phyloP scores from a whole-genome alignment of 2,113 vertebrate genomes.

The Odocoileus virginianus region DNA sequence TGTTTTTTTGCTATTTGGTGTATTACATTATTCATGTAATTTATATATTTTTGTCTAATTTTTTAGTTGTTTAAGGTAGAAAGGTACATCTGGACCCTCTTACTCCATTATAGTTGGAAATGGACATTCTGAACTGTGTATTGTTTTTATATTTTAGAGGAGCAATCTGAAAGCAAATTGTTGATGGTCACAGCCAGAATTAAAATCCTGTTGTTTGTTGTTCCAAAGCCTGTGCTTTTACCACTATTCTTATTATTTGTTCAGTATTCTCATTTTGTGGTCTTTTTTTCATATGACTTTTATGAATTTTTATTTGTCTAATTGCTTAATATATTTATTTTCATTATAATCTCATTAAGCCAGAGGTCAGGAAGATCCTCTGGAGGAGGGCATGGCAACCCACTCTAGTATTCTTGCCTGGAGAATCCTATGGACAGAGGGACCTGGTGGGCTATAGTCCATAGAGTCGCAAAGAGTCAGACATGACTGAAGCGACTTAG shows the following conservation, averaged over 20 bases:
- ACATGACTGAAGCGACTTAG: neutral
- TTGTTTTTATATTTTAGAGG: neutral
- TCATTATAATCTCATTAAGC: constrained; percentile 37
- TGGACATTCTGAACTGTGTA: neutral
- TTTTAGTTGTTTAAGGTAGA: neutral
- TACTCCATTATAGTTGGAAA: neutral
- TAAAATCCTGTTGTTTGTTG: neutral
- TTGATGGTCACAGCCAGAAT: neutral
- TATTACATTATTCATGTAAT: neutral
- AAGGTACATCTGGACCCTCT: neutral
- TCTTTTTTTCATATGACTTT: neutral
- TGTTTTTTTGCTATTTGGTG: neutral
- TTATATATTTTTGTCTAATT: neutral
- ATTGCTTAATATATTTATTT: constrained; percentile 37
- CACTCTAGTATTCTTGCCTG: neutral
- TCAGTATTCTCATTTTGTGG: neutral
- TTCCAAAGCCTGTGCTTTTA: neutral
- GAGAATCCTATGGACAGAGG: neutral
- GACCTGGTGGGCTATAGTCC: neutral
- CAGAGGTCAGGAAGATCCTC: neutral
- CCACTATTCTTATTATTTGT: neutral
- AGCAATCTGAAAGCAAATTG: neutral
- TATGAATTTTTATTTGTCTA: constrained; percentile 37
- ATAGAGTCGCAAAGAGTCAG: neutral
- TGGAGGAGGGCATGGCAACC: neutral